Conservation (phyloP, 2,797 vertebrate species). For the Gila robusta region DNA sequence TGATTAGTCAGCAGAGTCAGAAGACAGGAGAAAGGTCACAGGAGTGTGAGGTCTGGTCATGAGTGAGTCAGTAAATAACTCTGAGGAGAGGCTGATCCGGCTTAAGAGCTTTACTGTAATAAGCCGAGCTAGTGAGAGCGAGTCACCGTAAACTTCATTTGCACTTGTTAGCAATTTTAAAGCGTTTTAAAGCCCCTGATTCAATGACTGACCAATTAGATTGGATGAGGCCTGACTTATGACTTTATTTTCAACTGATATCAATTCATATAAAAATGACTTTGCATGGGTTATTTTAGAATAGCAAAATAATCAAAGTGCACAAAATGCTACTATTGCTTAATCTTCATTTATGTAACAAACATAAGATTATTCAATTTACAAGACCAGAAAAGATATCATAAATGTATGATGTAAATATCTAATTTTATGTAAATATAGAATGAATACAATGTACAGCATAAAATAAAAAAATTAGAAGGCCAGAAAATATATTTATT, state of each 20-base stretch:
- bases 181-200: background rate
- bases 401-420: background rate
- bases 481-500: accelerated
- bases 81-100: conserved; percentile 38
- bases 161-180: background rate
- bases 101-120: conserved; percentile 23
- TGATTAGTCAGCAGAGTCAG: background rate
- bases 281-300: background rate
- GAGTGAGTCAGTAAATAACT: conserved; percentile 39
- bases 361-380: background rate
- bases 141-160: background rate
- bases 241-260: background rate
- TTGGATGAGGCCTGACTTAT: background rate
- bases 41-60: background rate
- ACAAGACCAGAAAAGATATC: background rate
- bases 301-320: background rate
- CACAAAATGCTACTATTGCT: background rate
- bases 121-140: conserved; percentile 10
- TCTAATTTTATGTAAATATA: background rate
- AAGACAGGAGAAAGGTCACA: background rate
- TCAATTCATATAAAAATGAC: background rate
- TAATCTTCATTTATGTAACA: background rate
- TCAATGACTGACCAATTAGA: background rate
- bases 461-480: background rate
- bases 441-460: background rate